Conservation (phyloP, 2,797 vertebrate genomes). For the Chiropotes sagulatus region DNA sequence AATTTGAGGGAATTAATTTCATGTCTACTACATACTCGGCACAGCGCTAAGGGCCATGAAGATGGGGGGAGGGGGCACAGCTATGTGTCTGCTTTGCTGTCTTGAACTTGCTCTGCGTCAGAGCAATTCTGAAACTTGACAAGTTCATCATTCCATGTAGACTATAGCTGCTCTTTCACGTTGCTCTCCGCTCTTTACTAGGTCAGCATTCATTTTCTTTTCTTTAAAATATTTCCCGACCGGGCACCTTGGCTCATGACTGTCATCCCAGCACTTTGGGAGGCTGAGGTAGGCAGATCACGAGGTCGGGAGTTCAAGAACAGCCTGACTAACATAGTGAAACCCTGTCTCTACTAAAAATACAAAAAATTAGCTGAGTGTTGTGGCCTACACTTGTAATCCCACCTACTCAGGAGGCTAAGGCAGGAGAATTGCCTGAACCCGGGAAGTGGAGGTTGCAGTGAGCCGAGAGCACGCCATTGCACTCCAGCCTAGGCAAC, state of each 20-base stretch:
- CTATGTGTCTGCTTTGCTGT: not conserved
- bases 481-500: not conserved
- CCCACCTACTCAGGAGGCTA: not conserved
- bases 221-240: not conserved
- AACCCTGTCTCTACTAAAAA: not conserved
- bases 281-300: not conserved
- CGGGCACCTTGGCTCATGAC: not conserved
- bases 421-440: no score
- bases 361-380: not conserved
- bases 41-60: accelerated
- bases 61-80: no score
- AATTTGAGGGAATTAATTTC: not conserved
- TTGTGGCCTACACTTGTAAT: accelerated
- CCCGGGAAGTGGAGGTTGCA: accelerated
- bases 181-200: not conserved
- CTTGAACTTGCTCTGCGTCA: not conserved
- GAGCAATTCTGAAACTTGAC: not conserved
- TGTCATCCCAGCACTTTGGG: not conserved
- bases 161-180: not conserved
- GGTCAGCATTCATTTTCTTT: not conserved
- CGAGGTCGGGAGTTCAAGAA: not conserved
- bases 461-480: not conserved
- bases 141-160: not conserved
- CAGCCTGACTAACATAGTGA: not conserved
- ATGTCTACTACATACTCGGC: accelerated